These are phyloP conservation scores for Adelphocoris suturalis DNA, from an alignment of 2,888 invertebrate species.

Conservation along the genomic window DNA sequence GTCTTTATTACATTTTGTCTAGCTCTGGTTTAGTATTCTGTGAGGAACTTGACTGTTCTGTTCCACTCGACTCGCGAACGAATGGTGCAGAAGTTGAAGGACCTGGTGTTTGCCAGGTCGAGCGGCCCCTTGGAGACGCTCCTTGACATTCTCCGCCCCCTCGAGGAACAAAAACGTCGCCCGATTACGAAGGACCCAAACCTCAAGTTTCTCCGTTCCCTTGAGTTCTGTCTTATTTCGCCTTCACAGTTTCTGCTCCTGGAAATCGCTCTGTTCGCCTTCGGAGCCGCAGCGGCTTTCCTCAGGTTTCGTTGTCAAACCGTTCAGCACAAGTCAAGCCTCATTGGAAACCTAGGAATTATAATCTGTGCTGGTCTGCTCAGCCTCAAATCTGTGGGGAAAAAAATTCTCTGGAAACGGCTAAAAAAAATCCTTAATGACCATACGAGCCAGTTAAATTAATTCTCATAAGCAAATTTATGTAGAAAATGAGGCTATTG, in stretches of 20 bases:
- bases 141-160: conserved; percentile 48
- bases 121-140: conserved; percentile 30
- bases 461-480: no score
- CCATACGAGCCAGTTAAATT: no score
- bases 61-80: no score
- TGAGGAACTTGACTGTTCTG: no score
- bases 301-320: background rate
- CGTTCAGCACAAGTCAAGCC: background rate
- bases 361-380: no score
- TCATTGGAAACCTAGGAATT: background rate
- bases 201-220: background rate
- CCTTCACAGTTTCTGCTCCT: conserved; percentile 48
- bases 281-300: background rate
- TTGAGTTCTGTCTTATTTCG: background rate
- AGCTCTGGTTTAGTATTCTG: no score
- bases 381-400: no score
- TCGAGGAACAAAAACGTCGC: background rate
- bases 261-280: background rate
- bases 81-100: no score
- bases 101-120: background rate
- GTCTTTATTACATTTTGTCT: no score
- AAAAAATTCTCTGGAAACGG: no score
- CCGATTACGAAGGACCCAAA: conserved; percentile 23
- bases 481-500: no score
- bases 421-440: no score